These are phyloP conservation scores for Apolygus lucorum DNA, from an alignment of 1,140 invertebrate species.

Conservation along the genomic window DNA sequence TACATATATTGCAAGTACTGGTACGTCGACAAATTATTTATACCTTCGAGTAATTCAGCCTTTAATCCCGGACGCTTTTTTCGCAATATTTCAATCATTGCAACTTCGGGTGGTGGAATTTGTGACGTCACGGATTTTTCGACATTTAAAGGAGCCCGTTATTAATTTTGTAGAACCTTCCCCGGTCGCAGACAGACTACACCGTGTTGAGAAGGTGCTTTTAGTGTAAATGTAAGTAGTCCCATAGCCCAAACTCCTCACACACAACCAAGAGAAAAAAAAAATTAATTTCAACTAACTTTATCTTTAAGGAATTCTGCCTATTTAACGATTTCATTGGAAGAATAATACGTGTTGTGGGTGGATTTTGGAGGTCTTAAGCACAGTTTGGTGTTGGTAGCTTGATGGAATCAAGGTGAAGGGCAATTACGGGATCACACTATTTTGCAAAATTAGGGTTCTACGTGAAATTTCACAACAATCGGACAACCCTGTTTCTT, in stretches of 20 bases:
- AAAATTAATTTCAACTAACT: not conserved
- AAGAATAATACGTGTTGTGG: constrained; percentile 9
- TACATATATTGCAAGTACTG: too few species aligned
- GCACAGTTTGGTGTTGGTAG: constrained; percentile 27
- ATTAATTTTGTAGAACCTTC: constrained; percentile 27
- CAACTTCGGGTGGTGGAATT: too few species aligned
- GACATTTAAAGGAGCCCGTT: too few species aligned
- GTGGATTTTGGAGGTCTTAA: constrained; percentile 17
- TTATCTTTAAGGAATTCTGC: not conserved
- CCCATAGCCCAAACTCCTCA: constrained; percentile 19
- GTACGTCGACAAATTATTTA: too few species aligned
- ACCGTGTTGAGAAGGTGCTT: constrained; percentile 26
- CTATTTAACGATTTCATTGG: too few species aligned
- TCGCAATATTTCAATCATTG: too few species aligned
- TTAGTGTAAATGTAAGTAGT: constrained; percentile 25
- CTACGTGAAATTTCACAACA: too few species aligned
- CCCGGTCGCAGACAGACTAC: constrained; percentile 25
- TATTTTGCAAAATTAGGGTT: too few species aligned
- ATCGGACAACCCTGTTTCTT: too few species aligned
- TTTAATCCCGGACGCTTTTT: too few species aligned
- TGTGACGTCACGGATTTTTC: too few species aligned
- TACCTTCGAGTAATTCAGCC: too few species aligned
- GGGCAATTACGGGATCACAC: not conserved
- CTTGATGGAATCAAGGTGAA: not conserved
- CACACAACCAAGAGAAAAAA: not conserved